Base-by-base conservation (phyloP, 2,797 vertebrate species). In the Ibycter americanus region DNA sequence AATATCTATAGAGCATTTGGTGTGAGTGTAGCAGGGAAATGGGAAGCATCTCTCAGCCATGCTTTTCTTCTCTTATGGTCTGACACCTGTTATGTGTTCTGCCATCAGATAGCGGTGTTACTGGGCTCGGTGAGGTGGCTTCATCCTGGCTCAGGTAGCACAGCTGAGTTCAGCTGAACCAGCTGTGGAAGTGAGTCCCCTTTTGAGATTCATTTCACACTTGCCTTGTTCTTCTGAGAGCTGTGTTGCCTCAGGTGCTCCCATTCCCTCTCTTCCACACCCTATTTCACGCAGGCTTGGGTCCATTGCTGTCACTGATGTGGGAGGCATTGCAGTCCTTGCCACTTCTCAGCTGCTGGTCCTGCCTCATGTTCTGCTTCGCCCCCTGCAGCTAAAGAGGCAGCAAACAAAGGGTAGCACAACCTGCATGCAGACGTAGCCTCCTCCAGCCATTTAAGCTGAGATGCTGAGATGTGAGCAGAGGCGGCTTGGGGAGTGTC, bases 251-350 rank as follows among this genome's bases (percentile, higher is more conserved):
- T 68, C 27, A 29, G 32, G 26, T 46, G 19, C 32, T 87, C 13
- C 31, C 0, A 0, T 80, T 80, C 11, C 34, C 46, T n/a, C 16
- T 83, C 13, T 34, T 55, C 46, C 44, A 42, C 25, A 19, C 5
- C 2, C 6, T 0, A 0, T 55, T 84, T 79, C 34, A 58, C 5
- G 3, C 13, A 52, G 52, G 20, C 25, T 47, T n/a, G 47, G 14
- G 27, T 44, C 22, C 1, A 0, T 13, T 62, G 44, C 40, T 70
- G 44, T 83, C 70, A 68, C 23, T 15, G 8, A 1, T 4, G 3
- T 13, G 10, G 9, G 15, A 74, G 34, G 4, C 0, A 0, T 22
- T 25, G 8, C 31, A 67, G 23, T 59, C 55, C 40, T 67, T 8
- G 1, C 19, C 13, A 3, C 13, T 66, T 74, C 76, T 88, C 47